Base-by-base conservation (phyloP, 1,140 invertebrate genomes). In the Daktulosphaira vitifoliae region DNA sequence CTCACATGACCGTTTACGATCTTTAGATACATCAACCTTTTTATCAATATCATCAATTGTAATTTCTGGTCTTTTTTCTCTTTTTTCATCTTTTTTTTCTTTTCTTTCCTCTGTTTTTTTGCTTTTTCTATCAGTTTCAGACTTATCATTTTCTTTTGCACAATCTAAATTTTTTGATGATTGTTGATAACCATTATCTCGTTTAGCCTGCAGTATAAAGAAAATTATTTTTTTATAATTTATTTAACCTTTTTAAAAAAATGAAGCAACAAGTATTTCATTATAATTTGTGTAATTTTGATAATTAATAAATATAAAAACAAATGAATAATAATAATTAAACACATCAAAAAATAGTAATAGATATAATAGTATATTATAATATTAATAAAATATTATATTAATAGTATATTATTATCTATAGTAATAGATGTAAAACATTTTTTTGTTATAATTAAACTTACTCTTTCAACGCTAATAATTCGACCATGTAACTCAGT, bases 401-500 rank as follows among this genome's bases (percentile, higher is more conserved):
- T 15, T 25, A 26, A 25, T 25, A 15, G 13, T 6, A 23, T 22
- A 22, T 59, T 29, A 6, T 38, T 15, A 16, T 44, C 16, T 44
- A 59, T 59, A n/a, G 33, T 46, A 33, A 62, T 22, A 29, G 1
- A 44, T 16, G 0, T 15, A 39, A 20, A 23, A 9, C 9, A 33
- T 51, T 37, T 15, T 16, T 33, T 52, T 20, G 37, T 3, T 2
- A 67, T 20, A 38, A 0, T 9, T 52, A 29, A 11, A 59, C 59
- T 22, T 33, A 65, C 92, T 76, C 89, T 89, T 76, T 95, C 92
- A 48, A 96, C 90, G 8, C 88, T 89, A 71, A 97, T 96, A 75
- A 94, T 90, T 66, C 89, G 84, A 5, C 92, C 92, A 76, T 96
- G 90, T 22, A 96, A 77, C 76, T 96, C 89, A 38, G 91, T 94